Evolutionary conservation across 2,888 invertebrate genomes (phyloP), one percentile per base, ranked within the genome.

Genomic region (Scrobipalpa costella): DNA sequence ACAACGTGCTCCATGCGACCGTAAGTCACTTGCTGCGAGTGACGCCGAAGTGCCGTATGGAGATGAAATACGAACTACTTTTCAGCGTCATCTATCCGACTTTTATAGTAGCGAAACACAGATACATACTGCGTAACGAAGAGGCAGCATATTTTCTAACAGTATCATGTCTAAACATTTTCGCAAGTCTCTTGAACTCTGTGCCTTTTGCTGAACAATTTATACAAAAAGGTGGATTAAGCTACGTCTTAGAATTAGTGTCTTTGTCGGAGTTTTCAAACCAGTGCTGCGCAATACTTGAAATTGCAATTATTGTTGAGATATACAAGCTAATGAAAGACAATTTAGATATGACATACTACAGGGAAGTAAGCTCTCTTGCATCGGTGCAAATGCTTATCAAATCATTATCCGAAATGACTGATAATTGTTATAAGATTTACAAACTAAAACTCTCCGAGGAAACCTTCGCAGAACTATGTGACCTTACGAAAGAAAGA

Each of bases 21-120:
- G 93, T 93, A 67, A 86, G 87, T 7, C 94, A 94, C 72, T 76
- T 94, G 11, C 79, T 94, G 9, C 88, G 93, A 64, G 92, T 94
- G 13, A 93, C 93, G 0, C 92, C 93, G 0, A 88, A 88, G 17
- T 93, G 93, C 59, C 89, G 91, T 0, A 86, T 82, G 61, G 87
- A 91, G 65, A 92, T 94, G 73, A 93, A 92, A 67, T 88, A 90
- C 49, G 93, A 94, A 69, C 78, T 94, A 17, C 85, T 94, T 0
- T 92, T 93, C 67, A 88, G 90, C 61, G 93, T 94, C 0, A 92
- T 94, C 61, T 93, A 93, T 72, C 94, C 94, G 0, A 92, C 92
- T 0, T 94, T 94, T 69, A 82, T 93, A 11, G 92, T 89, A 7
- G 90, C 93, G 0, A 93, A 93, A 69, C 85, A 85, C 58, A 77